A percentile compares a stretch with the other conserved stretches of the same genome.
Conservation (phyloP, 2,888 invertebrate species). For the Conchocele bisecta region DNA sequence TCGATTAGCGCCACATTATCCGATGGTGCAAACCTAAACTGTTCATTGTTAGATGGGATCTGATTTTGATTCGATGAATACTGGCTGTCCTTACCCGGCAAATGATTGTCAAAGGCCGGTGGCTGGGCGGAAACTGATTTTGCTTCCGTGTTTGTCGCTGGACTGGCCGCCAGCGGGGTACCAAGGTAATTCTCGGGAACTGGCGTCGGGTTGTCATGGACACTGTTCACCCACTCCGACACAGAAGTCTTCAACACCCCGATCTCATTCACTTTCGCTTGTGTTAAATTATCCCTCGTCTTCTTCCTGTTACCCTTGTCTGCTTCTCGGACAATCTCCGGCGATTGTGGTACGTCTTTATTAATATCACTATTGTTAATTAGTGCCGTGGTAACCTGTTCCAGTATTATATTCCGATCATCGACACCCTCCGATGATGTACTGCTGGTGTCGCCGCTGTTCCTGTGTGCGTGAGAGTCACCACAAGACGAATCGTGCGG, state of each 20-base stretch:
- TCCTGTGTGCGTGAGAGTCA: slow-evolving; percentile 58
- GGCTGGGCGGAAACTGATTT: too few species aligned
- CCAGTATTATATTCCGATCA: neutral
- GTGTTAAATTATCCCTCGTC: slow-evolving; percentile 51
- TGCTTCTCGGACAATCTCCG: slow-evolving; percentile 18
- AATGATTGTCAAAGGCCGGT: too few species aligned
- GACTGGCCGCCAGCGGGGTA: too few species aligned
- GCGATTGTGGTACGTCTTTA: slow-evolving; percentile 3
- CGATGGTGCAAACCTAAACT: too few species aligned
- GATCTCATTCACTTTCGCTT: slow-evolving; percentile 57
- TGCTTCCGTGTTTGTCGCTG: too few species aligned
- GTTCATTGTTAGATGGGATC: too few species aligned
- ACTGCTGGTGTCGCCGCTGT: slow-evolving; percentile 54
- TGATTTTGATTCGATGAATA: too few species aligned
- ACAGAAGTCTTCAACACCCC: slow-evolving; percentile 55
- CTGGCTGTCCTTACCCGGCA: too few species aligned
- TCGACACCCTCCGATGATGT: slow-evolving; percentile 50
- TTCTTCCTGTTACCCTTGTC: slow-evolving; percentile 34
- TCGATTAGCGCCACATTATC: too few species aligned
- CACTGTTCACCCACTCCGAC: slow-evolving; percentile 57
- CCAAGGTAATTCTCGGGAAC: slow-evolving; percentile 36
- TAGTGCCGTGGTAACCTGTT: slow-evolving; percentile 26
- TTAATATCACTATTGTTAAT: slow-evolving; percentile 23
- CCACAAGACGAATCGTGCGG: slow-evolving; percentile 53
- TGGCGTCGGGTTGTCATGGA: slow-evolving; percentile 34